phyloP scores from a whole-genome alignment of 2,888 invertebrate species.

The Lapara coniferarum region DNA sequence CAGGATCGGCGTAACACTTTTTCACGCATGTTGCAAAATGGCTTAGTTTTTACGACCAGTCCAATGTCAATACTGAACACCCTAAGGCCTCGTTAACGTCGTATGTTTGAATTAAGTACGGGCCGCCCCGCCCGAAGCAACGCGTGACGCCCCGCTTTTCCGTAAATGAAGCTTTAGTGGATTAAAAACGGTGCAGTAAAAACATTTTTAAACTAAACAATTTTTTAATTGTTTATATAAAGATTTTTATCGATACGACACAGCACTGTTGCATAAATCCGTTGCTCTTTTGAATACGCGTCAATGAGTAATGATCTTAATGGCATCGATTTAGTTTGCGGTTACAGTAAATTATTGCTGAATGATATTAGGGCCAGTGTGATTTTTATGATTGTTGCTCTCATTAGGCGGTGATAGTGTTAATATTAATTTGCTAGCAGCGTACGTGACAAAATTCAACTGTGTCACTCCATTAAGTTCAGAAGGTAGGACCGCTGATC shows the following conservation, averaged over 20 bases:
- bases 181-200: too few species aligned
- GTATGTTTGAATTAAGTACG: too few species aligned
- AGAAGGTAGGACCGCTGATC: slow-evolving; percentile 48
- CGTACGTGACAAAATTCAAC: slow-evolving; percentile 72
- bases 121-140: too few species aligned
- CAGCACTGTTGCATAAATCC: slow-evolving; percentile 45
- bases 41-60: too few species aligned
- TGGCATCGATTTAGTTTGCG: slow-evolving; percentile 52
- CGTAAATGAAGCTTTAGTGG: too few species aligned
- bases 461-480: slow-evolving; percentile 63
- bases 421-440: slow-evolving; percentile 53
- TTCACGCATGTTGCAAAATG: too few species aligned
- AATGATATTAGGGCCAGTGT: slow-evolving; percentile 63
- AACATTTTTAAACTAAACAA: too few species aligned
- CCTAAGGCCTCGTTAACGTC: too few species aligned
- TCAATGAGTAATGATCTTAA: slow-evolving; percentile 46
- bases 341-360: slow-evolving; percentile 57
- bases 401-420: slow-evolving; percentile 56
- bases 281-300: slow-evolving; percentile 43
- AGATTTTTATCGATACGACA: neutral
- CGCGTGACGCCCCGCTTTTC: too few species aligned
- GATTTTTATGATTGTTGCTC: slow-evolving; percentile 60
- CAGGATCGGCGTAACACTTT: too few species aligned
- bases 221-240: neutral
- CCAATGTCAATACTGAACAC: too few species aligned